These are phyloP conservation scores for Ganaspis sp. DNA, from an alignment of 1,140 invertebrate species.

Conservation along the genomic window DNA sequence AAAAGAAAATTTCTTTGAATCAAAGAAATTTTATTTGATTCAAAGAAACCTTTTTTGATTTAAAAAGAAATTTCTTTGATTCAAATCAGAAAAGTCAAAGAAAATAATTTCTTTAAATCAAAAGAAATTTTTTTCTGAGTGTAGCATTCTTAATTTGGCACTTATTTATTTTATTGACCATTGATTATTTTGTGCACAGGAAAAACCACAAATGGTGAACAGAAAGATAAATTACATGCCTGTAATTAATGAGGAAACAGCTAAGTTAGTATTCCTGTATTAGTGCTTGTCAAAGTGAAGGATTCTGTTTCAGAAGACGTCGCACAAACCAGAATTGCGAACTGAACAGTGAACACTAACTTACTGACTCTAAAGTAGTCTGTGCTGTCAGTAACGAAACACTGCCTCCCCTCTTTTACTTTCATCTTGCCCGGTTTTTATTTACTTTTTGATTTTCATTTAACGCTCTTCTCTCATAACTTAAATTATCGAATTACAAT, in stretches of 20 bases:
- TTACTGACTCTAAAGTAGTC: conserved; percentile 60
- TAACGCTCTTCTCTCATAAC: background rate
- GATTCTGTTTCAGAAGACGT: conserved; percentile 36
- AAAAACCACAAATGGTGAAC: background rate
- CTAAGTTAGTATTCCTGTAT: conserved; percentile 13
- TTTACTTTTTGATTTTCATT: background rate
- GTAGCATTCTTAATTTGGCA: too few relatives aligned
- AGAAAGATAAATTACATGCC: conserved; percentile 40
- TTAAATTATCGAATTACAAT: background rate
- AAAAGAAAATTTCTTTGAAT: too few relatives aligned
- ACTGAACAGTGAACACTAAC: conserved; percentile 53
- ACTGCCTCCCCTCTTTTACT: conserved; percentile 52
- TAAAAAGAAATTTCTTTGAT: too few relatives aligned
- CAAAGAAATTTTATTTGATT: too few relatives aligned
- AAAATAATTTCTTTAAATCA: too few relatives aligned
- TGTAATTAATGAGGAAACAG: conserved; percentile 22
- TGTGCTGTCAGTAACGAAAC: conserved; percentile 46
- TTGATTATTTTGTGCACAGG: background rate
- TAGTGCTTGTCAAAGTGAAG: conserved; percentile 23
- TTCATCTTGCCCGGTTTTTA: background rate
- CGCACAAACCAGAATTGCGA: conserved; percentile 48
- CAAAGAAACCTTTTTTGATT: too few relatives aligned
- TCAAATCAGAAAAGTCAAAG: too few relatives aligned
- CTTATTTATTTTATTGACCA: background rate
- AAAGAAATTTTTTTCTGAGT: too few relatives aligned